A percentile compares a stretch with the other conserved stretches of the same genome.
Conservation (phyloP, 2,888 invertebrate species). For the Chrysolina americana region DNA sequence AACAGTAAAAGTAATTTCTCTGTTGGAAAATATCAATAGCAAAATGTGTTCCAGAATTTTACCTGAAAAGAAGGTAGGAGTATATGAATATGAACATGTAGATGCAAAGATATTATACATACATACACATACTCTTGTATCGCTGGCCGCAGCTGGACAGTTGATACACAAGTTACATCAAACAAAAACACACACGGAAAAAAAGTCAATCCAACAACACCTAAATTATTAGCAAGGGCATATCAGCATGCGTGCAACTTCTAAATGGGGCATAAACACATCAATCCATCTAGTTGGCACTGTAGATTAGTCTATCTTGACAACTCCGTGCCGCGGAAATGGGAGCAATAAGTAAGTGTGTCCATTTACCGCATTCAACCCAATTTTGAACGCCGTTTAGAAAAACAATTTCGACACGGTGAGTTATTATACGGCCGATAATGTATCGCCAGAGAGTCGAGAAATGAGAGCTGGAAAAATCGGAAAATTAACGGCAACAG, state of each 20-base stretch:
- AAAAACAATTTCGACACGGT: neutral
- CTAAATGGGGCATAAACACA: constrained; percentile 66
- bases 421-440: neutral
- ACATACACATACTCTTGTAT: neutral
- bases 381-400: constrained; percentile 3
- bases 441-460: neutral
- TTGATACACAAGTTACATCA: neutral
- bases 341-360: constrained; percentile 49
- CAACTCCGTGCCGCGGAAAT: constrained; percentile 60
- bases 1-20: too few species aligned
- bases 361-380: constrained; percentile 4
- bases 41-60: too few species aligned
- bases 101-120: too few species aligned
- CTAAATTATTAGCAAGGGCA: constrained; percentile 54
- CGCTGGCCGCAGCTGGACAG: neutral
- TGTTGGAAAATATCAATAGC: too few species aligned
- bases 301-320: constrained; percentile 63
- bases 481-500: too few species aligned
- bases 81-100: too few species aligned
- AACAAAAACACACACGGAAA: neutral
- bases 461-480: too few species aligned
- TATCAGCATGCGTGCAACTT: constrained; percentile 57
- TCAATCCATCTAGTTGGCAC: constrained; percentile 67
- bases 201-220: constrained; percentile 25
- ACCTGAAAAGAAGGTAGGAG: too few species aligned